phyloP scores from a whole-genome alignment of 2,113 vertebrate genomes.

The Connochaetes taurinus region DNA sequence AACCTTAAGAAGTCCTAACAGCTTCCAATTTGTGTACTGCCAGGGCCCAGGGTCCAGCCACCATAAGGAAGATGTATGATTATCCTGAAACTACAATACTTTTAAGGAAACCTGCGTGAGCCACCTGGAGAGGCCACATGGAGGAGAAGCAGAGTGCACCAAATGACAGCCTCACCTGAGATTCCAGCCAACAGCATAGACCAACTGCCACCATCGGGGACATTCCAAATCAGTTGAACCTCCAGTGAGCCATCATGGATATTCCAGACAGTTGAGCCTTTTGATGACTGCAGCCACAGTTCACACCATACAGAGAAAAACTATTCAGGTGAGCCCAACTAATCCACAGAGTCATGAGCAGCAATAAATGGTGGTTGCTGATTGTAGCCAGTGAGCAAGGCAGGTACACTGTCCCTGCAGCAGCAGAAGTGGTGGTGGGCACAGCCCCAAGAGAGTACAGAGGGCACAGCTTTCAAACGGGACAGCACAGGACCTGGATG shows the following conservation, averaged over 20 bases:
- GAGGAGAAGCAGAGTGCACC: neutral
- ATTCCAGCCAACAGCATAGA: neutral
- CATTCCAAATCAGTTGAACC: neutral
- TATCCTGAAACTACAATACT: neutral
- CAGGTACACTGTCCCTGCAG: neutral
- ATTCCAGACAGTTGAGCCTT: neutral
- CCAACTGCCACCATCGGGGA: neutral
- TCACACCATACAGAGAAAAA: neutral
- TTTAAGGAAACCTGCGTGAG: neutral
- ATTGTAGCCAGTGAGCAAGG: neutral
- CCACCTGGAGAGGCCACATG: neutral
- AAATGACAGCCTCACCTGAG: neutral
- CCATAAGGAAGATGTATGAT: neutral
- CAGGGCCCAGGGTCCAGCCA: neutral
- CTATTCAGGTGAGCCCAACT: neutral
- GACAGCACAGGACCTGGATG: neutral
- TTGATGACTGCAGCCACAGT: neutral
- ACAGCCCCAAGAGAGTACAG: neutral
- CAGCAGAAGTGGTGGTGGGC: neutral
- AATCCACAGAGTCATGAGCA: neutral
- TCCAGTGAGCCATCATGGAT: neutral
- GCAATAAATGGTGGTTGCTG: neutral
- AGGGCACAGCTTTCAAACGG: neutral
- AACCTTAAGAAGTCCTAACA: neutral
- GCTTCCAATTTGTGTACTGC: neutral